A percentile compares a stretch with the other conserved stretches of the same genome.
These are phyloP conservation scores for Redunca redunca DNA, from an alignment of 2,113 vertebrate genomes.

Conservation along the genomic window DNA sequence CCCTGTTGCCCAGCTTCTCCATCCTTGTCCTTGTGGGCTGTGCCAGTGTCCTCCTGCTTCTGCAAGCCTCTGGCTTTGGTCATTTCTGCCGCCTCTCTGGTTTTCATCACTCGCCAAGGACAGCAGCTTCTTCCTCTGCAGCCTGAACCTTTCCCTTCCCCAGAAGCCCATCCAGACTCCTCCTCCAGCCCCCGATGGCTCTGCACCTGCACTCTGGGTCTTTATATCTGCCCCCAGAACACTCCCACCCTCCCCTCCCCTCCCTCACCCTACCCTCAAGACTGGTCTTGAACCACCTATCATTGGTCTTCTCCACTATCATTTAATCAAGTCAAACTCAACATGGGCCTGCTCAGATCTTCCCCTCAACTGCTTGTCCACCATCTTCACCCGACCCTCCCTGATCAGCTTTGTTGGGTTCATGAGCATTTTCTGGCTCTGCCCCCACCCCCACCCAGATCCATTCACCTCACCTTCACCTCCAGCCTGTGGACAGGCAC, in stretches of 20 bases:
- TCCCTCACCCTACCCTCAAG: background rate
- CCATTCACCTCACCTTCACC: background rate
- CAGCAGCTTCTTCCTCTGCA: background rate
- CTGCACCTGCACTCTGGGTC: background rate
- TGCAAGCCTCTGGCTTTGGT: background rate
- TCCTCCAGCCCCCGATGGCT: background rate
- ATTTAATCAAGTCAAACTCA: background rate
- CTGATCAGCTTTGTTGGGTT: background rate
- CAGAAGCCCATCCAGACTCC: background rate
- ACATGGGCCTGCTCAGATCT: rapidly evolving
- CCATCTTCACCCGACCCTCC: background rate
- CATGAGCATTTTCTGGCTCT: background rate
- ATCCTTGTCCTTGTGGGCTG: background rate
- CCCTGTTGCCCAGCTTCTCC: slow-evolving; percentile 45
- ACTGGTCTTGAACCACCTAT: background rate
- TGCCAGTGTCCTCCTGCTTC: background rate
- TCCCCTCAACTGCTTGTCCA: background rate
- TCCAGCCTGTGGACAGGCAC: background rate
- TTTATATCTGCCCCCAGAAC: background rate
- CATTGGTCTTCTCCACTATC: background rate
- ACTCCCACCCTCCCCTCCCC: background rate
- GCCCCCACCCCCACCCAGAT: too few species aligned
- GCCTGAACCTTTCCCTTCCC: background rate
- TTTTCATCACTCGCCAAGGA: slow-evolving; percentile 2
- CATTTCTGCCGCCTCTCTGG: background rate